Evolutionary conservation across 2,113 vertebrate genomes (phyloP), one percentile per base, ranked within the genome.

Genomic region (Oxyura jamaicensis): DNA sequence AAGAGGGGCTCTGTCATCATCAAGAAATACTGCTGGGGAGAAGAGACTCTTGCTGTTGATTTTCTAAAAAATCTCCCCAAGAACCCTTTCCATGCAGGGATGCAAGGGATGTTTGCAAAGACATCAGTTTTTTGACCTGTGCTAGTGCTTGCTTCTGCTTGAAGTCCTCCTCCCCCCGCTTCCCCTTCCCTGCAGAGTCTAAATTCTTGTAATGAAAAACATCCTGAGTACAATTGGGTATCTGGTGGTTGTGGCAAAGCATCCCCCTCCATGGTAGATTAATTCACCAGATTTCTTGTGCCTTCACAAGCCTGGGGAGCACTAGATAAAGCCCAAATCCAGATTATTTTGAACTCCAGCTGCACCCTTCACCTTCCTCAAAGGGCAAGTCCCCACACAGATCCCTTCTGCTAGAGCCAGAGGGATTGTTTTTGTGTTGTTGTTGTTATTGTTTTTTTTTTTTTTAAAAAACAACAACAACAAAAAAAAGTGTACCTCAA

Each of bases 1-100:
- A 83, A 96, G 85, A 86, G 69, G 96, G 96, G 86, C 96, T 97
- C 96, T 90, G 39, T 93, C 50, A 94, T 96, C 71, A 10, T 91
- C 76, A 90, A 95, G 89, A 97, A 95, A 95, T 88, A 56, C 92
- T 89, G 89, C 77, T 76, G 82, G 90, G 72, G 86, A 94, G 92
- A 91, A 91, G 33, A 95, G 77, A 62, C 28, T 80, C 52, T 63
- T 44, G 52, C 84, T 66, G 85, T 17, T 16, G 58, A 88, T 76
- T 96, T 95, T 75, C 74, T 0, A 5, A n/a, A n/a, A 78, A 75
- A 83, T 58, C 78, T 90, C 83, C 94, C 69, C 80, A 72, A 68
- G 83, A 91, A 55, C 63, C 67, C 74, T 85, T 89, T 91, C 65
- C 41, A 33, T 20, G 28, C 5, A 2, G 52, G 63, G 52, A 60